Evolutionary conservation across 92 coral and sea anemone genomes (phyloP).

Genomic region (Virgularia gustaviana): DNA sequence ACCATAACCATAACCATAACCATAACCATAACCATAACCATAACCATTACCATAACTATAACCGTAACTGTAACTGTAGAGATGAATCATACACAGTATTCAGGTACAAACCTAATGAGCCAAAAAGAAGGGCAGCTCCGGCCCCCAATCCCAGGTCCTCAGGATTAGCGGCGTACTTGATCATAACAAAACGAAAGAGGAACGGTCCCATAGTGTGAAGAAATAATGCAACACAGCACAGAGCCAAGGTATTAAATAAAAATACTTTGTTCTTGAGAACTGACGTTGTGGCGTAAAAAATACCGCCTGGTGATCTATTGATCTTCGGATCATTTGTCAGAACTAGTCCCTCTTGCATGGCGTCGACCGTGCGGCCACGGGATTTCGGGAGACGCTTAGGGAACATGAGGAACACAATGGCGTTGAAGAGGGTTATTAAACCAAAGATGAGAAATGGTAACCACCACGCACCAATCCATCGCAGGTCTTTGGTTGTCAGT

Average conservation of each 20-base stretch:
- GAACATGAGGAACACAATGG: slow-evolving; percentile 53
- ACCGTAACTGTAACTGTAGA: too few relatives aligned
- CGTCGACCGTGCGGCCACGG: slow-evolving; percentile 43
- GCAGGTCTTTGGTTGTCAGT: slow-evolving; percentile 47
- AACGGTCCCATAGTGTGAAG: slow-evolving; percentile 58
- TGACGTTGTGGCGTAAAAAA: slow-evolving; percentile 65
- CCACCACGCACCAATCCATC: slow-evolving; percentile 87
- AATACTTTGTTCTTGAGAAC: slow-evolving; percentile 72
- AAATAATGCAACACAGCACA: slow-evolving; percentile 48
- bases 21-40: background rate
- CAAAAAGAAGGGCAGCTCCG: background rate
- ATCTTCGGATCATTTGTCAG: slow-evolving; percentile 52
- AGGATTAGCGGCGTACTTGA: slow-evolving; percentile 17
- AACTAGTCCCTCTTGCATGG: slow-evolving; percentile 51
- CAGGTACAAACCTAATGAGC: background rate
- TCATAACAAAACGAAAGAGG: slow-evolving; percentile 16
- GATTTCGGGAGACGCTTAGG: slow-evolving; percentile 64
- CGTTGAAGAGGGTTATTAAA: slow-evolving; percentile 16
- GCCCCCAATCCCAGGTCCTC: background rate
- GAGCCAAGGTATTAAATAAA: slow-evolving; percentile 74
- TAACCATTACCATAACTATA: background rate
- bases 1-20: background rate
- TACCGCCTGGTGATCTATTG: slow-evolving; percentile 43
- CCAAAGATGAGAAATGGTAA: slow-evolving; percentile 59
- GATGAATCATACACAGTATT: background rate